phyloP scores from a whole-genome alignment of 2,797 vertebrate genomes.

The Merluccius polli region DNA sequence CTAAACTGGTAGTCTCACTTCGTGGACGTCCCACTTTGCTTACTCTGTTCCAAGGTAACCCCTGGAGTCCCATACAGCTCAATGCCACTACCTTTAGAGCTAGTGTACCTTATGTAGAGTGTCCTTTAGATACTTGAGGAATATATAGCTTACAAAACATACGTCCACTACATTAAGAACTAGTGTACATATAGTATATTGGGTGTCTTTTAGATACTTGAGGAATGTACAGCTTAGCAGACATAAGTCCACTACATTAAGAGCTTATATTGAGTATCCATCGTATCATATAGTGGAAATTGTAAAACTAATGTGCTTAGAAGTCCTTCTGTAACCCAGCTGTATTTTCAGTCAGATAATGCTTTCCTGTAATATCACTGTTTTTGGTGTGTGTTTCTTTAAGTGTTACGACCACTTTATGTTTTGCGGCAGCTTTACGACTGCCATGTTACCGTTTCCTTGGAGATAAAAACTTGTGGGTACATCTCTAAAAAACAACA shows the following conservation, averaged over 20 bases:
- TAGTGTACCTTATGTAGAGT: background rate
- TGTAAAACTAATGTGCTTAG: background rate
- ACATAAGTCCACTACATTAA: no score
- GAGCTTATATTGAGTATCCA: background rate
- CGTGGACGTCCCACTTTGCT: background rate
- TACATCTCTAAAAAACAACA: no score
- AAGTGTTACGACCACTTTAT: no score
- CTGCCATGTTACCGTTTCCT: no score
- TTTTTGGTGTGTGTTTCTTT: no score
- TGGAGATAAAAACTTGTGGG: no score
- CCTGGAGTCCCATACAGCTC: background rate
- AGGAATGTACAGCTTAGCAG: no score
- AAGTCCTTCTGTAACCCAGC: background rate
- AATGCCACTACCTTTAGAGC: background rate
- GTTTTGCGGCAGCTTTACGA: no score
- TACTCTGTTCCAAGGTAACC: background rate
- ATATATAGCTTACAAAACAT: background rate
- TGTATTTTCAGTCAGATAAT: no score
- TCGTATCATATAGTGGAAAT: background rate
- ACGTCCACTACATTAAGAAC: background rate
- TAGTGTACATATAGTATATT: no score
- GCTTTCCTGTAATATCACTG: no score
- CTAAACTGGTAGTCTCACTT: background rate
- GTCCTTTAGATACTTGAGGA: background rate
- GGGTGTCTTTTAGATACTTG: no score